phyloP scores from a whole-genome alignment of 2,888 invertebrate genomes.

The Neocrepidodera transversa region DNA sequence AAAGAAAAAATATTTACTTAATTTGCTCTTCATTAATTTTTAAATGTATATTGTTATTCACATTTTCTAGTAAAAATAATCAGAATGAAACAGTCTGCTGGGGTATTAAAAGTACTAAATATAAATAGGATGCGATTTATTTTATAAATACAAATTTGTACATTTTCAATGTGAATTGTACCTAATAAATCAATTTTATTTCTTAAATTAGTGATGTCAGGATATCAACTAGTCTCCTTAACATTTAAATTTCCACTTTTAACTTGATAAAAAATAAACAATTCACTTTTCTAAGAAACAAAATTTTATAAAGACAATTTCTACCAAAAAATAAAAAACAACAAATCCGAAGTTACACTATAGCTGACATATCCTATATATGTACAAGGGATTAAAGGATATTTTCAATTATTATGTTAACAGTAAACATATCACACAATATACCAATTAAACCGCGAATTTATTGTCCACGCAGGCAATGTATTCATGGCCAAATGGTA shows the following conservation, averaged over 20 bases:
- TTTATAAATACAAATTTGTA: constrained; percentile 20
- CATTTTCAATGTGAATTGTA: constrained; percentile 21
- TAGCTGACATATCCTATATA: neutral
- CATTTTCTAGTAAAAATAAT: too few relatives aligned
- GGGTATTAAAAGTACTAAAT: neutral
- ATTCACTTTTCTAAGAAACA: constrained; percentile 24
- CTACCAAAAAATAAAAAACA: constrained; percentile 12
- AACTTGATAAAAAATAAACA: neutral
- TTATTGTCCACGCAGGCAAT: neutral
- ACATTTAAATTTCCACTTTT: neutral
- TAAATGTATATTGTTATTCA: too few relatives aligned
- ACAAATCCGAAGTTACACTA: constrained; percentile 5
- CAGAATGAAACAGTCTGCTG: too few relatives aligned
- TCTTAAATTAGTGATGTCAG: constrained; percentile 22
- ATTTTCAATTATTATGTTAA: constrained; percentile 3
- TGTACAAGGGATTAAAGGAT: constrained; percentile 3
- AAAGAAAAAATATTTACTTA: too few relatives aligned
- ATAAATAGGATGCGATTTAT: constrained; percentile 14
- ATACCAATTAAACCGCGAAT: neutral
- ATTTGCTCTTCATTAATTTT: too few relatives aligned
- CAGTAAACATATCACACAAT: constrained; percentile 5
- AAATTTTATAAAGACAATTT: constrained; percentile 6
- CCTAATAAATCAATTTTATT: constrained; percentile 22
- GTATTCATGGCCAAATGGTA: neutral
- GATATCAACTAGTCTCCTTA: neutral